Base-by-base conservation (phyloP, 92 coral and sea anemone genomes). In the Montipora capitata region DNA sequence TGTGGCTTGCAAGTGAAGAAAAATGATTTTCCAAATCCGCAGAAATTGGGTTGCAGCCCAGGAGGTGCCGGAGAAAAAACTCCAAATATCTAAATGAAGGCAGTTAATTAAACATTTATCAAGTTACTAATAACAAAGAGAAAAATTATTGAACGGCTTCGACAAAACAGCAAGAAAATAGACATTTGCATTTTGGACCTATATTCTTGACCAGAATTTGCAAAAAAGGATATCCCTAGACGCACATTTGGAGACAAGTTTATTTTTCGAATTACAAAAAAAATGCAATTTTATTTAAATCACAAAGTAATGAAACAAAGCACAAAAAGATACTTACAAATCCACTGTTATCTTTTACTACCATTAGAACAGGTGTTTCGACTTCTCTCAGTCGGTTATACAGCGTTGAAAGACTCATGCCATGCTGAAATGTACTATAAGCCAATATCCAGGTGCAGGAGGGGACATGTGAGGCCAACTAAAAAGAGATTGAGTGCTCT, bases 361-460 rank as follows among this genome's bases (percentile, higher is more conserved):
- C 96, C 40, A 95, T 52, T 4, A 97, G 90, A 0, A 96, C 97
- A 4, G 99, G 98, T 1, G 97, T 82, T 63, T 97, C 97, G 54
- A 94, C 84, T 3, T 94, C 98, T 40, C 89, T 88, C 42, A 95
- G 84, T 35, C 96, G 83, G 72, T 93, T 87, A 81, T 97, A 97
- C 45, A 97, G 80, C 2, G 98, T 97, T 70, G 88, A 83, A 40
- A 97, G 85, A 71, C 97, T 97, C 11, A 92, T 95, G 6, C 99
- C 98, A 85, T 97, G 99, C 5, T 45, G 76, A 77, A 90, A 95
- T 42, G 99, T 97, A 68, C 99, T 97, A 85, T 97, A 97, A 10
- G 93, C 94, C 58, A 97, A 77, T 56, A 89, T 80, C 99, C 98
- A 95, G 17, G 97, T 86, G 76, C 83, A 90, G 35, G 96, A 92